Evolutionary conservation across 2,797 vertebrate species (phyloP), one percentile per base, ranked within the genome.

Genomic region (Epinephelus malabaricus): DNA sequence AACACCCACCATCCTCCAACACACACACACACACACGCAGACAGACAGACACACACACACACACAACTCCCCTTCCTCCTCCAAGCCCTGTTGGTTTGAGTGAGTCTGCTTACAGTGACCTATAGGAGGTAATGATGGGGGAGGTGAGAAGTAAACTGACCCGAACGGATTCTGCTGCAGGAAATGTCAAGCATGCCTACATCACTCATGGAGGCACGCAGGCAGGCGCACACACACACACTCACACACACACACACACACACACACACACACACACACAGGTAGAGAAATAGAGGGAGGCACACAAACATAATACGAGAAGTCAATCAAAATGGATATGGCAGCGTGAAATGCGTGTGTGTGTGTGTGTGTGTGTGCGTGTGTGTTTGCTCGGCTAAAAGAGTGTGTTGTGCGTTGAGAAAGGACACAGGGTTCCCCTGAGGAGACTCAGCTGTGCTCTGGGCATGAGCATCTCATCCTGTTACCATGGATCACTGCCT

Each of bases 361-460:
- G 19, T 70, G 76, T 30, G 27, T 30, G 27, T 82, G 72, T 67
- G 60, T 27, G 45, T 40, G 19, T 70, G 76, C 5, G 27, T 27
- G 27, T 82, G 72, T 67, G 72, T 68, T 66, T 79, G 43, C 53
- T 67, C 53, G 71, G 51, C 83, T 61, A 82, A 87, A 91, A 78
- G 72, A 84, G 85, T 73, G 86, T 62, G 78, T 84, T 86, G 81
- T 81, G 83, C 19, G 23, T 89, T 86, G 34, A 69, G 86, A 90
- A 87, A 90, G 93, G 85, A 91, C 87, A 88, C 82, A 86, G 92
- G 86, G 86, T 83, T 93, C 94, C 95, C 95, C 89, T 86, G 94
- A 95, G 95, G 92, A 93, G 94, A 86, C 95, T 95, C 95, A 95
- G 95, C 95, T 95, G 95, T 91, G 95, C 91, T 92, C 86, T 89